Conservation (phyloP, 2,113 vertebrate species). For the Theropithecus gelada region DNA sequence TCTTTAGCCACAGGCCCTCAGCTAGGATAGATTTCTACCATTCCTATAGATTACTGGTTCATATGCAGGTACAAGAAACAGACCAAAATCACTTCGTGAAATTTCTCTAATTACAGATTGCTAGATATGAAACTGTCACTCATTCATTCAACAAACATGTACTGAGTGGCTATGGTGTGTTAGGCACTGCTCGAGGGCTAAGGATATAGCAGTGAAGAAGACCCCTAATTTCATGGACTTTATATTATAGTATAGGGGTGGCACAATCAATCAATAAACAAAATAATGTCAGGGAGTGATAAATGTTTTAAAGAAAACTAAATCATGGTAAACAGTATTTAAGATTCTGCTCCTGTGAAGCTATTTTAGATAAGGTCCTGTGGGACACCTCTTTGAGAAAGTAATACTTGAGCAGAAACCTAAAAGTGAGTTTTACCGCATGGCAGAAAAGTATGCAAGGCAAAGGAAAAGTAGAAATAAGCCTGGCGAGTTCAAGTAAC, state of each 20-base stretch:
- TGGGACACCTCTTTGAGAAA: neutral
- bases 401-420: neutral
- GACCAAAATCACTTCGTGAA: neutral
- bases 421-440: neutral
- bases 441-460: neutral
- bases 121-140: neutral
- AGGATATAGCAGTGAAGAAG: neutral
- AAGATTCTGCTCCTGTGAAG: neutral
- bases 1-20: neutral
- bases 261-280: neutral
- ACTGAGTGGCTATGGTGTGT: neutral
- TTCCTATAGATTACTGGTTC: neutral
- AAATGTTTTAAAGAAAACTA: neutral
- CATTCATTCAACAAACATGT: neutral
- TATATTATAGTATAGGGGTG: neutral
- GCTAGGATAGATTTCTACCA: neutral
- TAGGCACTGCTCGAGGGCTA: neutral
- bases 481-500: neutral
- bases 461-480: neutral
- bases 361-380: neutral
- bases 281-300: slow-evolving; percentile 2
- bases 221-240: neutral
- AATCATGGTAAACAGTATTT: neutral
- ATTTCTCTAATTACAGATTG: neutral
- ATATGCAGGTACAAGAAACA: neutral